Evolutionary conservation across 2,113 vertebrate genomes (phyloP), one percentile per base, ranked within the genome.

Genomic region (Tachycineta bicolor): DNA sequence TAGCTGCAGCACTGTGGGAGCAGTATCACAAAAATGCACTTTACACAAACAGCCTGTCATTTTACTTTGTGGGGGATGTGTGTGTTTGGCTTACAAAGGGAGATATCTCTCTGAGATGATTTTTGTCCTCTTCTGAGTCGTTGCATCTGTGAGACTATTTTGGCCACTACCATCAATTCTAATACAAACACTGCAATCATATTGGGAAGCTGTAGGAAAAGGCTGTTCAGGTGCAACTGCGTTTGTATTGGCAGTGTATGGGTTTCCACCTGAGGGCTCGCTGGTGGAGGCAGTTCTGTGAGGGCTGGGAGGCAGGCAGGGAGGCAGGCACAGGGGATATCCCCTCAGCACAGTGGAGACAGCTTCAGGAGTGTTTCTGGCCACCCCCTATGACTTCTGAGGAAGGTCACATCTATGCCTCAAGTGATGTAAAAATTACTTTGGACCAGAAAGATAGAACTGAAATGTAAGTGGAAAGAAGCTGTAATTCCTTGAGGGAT

Each of bases 11-110:
- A 23, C 65, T 74, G 75, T 81, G 84, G 74, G 70, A 96, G 70
- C 7, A 16, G 65, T 94, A 93, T 91, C 95, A 55, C 82, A 83
- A 81, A 94, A 91, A 80, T 59, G 52, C 55, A 41, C 71, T 78
- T 93, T 79, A 55, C 53, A 80, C 78, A 94, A 80, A 86, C 76
- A 87, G 46, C 47, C 60, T 63, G 74, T 80, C 50, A 33, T 82
- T 84, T 85, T 31, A 9, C 46, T 90, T 93, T 83, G 77, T 70
- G 67, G 39, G 11, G 34, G 37, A 75, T 78, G 44, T 64, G 43
- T 68, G 25, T 41, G 24, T 74, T 64, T 29, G 60, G 13, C 75
- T 91, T 85, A 55, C 29, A 62, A 58, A 83, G 91, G 50, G 41
- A 75, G 14, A 22, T 58, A 10, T 69, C 41, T 87, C 59, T 69